phyloP scores from a whole-genome alignment of 2,888 invertebrate genomes.

The Drosophila fulvimacula region DNA sequence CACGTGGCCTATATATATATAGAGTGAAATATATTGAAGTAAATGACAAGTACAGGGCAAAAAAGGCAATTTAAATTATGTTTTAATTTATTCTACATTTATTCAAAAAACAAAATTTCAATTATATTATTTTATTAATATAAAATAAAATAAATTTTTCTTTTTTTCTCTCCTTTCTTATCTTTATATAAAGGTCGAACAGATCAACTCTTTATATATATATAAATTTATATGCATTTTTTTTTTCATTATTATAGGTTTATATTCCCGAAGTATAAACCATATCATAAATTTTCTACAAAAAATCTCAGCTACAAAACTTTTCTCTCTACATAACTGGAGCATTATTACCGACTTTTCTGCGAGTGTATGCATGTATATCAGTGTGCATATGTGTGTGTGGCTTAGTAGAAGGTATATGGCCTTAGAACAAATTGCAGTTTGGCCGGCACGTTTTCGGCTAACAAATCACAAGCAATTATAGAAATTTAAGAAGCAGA shows the following conservation, averaged over 20 bases:
- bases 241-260: too few relatives aligned
- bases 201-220: too few relatives aligned
- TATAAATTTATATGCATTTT: too few relatives aligned
- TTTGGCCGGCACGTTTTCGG: slow-evolving; percentile 76
- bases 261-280: background rate
- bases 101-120: too few relatives aligned
- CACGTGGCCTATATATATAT: background rate
- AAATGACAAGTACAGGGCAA: background rate
- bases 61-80: background rate
- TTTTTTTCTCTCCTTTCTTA: too few relatives aligned
- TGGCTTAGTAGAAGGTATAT: slow-evolving; percentile 32
- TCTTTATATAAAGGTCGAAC: too few relatives aligned
- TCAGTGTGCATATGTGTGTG: slow-evolving; percentile 1
- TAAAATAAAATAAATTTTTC: too few relatives aligned
- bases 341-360: slow-evolving; percentile 6
- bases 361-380: slow-evolving; percentile 25
- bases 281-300: background rate
- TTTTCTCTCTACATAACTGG: background rate
- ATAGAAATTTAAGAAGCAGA: slow-evolving; percentile 80
- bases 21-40: background rate
- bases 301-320: background rate
- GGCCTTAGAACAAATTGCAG: slow-evolving; percentile 72
- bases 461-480: slow-evolving; percentile 80
- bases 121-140: too few relatives aligned
- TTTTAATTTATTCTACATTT: too few relatives aligned